These are phyloP conservation scores for Cybosia mesomella DNA, from an alignment of 2,888 invertebrate genomes.

Conservation along the genomic window DNA sequence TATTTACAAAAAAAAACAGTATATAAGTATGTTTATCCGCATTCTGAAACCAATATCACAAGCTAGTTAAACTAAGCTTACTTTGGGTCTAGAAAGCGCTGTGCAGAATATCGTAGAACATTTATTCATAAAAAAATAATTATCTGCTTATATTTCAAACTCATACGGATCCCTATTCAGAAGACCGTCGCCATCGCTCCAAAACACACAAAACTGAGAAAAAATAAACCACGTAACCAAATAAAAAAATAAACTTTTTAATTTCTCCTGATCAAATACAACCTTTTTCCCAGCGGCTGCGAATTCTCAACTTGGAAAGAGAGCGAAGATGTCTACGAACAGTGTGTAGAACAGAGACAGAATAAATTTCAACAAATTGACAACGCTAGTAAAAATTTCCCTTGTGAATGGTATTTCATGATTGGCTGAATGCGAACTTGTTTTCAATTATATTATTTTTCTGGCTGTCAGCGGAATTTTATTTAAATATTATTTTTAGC, in stretches of 20 bases:
- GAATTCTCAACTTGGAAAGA: constrained; percentile 5
- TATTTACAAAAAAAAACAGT: too few species aligned
- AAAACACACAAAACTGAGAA: constrained; percentile 8
- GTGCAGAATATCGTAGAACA: too few species aligned
- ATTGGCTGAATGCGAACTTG: constrained; percentile 16
- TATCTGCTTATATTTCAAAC: too few species aligned
- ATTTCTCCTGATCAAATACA: constrained; percentile 27
- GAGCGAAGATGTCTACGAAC: not conserved
- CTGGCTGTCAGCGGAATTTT: not conserved
- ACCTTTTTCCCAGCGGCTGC: constrained; percentile 17
- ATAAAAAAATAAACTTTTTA: constrained; percentile 19
- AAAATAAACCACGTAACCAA: constrained; percentile 9
- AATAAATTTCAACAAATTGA: constrained; percentile 13
- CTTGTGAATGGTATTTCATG: constrained; percentile 14
- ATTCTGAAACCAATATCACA: too few species aligned
- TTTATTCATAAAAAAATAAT: too few species aligned
- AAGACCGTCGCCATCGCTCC: too few species aligned
- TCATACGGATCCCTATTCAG: not conserved
- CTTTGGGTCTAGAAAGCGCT: too few species aligned
- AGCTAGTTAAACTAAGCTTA: too few species aligned
- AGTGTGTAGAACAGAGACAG: not conserved
- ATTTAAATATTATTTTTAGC: constrained; percentile 14
- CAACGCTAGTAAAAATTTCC: constrained; percentile 16
- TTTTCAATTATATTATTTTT: constrained; percentile 4
- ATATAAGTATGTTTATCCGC: too few species aligned